Percentiles rank a stretch among this genome's conserved stretches.
phyloP scores from a whole-genome alignment of 2,113 vertebrate genomes.

The Bombycilla garrulus region DNA sequence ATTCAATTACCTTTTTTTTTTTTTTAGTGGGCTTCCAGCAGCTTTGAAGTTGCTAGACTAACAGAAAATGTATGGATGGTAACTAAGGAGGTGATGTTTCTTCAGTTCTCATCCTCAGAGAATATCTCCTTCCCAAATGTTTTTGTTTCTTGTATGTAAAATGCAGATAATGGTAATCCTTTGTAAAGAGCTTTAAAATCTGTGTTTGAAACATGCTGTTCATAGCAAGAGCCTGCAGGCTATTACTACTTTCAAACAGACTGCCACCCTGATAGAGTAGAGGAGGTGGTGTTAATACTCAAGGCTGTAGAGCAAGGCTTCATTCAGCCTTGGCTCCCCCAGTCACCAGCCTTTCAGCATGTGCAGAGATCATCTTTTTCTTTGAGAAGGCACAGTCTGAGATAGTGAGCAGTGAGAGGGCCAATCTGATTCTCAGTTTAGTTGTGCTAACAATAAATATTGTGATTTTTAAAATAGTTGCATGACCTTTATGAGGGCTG shows the following conservation, averaged over 20 bases:
- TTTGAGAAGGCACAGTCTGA: background rate
- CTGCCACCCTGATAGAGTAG: background rate
- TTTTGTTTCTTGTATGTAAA: constrained; percentile 32
- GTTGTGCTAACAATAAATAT: background rate
- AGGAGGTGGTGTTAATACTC: background rate
- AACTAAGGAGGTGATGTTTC: background rate
- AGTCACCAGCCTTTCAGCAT: background rate
- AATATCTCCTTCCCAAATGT: background rate
- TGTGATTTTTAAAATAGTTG: background rate
- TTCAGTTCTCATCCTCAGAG: background rate
- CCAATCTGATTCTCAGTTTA: background rate
- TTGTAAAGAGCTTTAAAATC: constrained; percentile 22
- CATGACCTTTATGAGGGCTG: background rate
- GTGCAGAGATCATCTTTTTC: background rate
- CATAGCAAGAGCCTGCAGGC: background rate
- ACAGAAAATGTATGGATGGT: background rate
- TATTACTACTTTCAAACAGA: background rate
- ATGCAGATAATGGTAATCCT: constrained; percentile 11
- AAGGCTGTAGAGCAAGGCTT: background rate
- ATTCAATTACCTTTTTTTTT: background rate
- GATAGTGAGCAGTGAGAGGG: background rate
- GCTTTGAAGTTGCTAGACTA: background rate
- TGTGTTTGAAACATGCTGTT: background rate
- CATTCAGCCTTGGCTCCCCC: background rate
- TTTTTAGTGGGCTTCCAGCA: background rate